These are phyloP conservation scores for Chelonus formosanus DNA, from an alignment of 2,888 invertebrate species.

Conservation along the genomic window DNA sequence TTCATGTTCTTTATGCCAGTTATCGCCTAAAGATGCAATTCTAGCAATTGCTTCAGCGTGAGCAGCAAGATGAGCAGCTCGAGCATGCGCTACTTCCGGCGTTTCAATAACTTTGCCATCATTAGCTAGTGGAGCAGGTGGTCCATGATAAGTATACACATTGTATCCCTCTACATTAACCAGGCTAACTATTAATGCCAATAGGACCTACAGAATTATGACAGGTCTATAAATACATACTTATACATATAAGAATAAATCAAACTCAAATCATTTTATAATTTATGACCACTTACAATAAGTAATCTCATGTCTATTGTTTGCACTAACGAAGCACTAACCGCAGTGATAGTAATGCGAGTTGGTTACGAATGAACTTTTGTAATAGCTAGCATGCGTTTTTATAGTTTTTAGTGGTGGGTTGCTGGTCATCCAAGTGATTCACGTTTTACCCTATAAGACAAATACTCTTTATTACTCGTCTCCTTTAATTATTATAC, in stretches of 20 bases:
- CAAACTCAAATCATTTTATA: too few relatives aligned
- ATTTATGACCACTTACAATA: too few relatives aligned
- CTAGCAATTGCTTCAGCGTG: conserved; percentile 47
- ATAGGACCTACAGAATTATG: conserved; percentile 7
- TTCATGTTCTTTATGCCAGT: conserved; percentile 27
- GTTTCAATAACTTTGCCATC: conserved; percentile 56
- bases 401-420: too few relatives aligned
- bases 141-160: conserved; percentile 47
- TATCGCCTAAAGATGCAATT: conserved; percentile 29
- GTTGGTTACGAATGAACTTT: too few relatives aligned
- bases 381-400: too few relatives aligned
- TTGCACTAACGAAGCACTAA: too few relatives aligned
- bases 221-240: too few relatives aligned
- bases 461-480: conserved; percentile 46
- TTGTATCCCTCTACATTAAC: conserved; percentile 10
- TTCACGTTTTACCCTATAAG: conserved; percentile 40
- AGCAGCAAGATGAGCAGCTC: conserved; percentile 49
- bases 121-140: conserved; percentile 49
- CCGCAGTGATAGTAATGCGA: too few relatives aligned
- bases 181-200: conserved; percentile 24
- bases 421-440: conserved; percentile 39
- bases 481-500: conserved; percentile 39
- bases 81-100: conserved; percentile 53
- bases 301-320: too few relatives aligned
- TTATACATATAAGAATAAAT: too few relatives aligned